Base-by-base conservation (phyloP, 2,888 invertebrate species). In the Drosophila lutescens region DNA sequence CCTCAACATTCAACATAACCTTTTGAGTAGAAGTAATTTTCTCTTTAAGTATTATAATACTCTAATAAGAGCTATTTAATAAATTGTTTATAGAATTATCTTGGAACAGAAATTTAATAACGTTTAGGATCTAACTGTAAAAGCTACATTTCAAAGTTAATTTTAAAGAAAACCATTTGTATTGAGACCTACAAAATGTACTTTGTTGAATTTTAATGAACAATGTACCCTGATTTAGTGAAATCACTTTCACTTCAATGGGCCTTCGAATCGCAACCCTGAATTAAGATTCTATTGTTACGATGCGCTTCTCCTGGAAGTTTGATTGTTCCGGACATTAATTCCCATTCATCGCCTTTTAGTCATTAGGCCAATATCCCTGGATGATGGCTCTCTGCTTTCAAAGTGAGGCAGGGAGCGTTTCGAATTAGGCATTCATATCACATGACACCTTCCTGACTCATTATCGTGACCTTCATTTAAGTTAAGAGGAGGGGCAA, bases 401-500 rank as follows among this genome's bases (percentile, higher is more conserved):
- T 56, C 57, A 50, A 54, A 38, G 23, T 20, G 36, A n/a, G 46
- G 41, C 51, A 57, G 78, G 66, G 71, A 56, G 20, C 36, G 41
- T 10, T 26, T 12, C 32, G 55, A 85, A 82, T 87, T 87, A 75
- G 54, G 75, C 65, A 82, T 85, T 81, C 86, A 68, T 60, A 81
- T 82, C 86, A 87, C 86, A 85, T 77, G 70, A 73, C 88, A 85
- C 60, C 63, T 62, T 44, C 51, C 76, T 67, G 69, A 74, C 74
- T 80, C 81, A 86, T 76, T 81, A 47, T 51, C 36, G 32, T 53
- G 56, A 71, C 71, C 74, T 53, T 56, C 51, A 6, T 30, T 55
- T 12, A 30, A 23, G 34, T 43, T 15, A 0, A 8, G 8, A 30
- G 10, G 8, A 44, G 8, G 36, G 17, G n/a, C 46, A 5, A 58